Evolutionary conservation across 2,888 invertebrate species (phyloP), one percentile per base, ranked within the genome.

Genomic region (Neoaliturus tenellus): DNA sequence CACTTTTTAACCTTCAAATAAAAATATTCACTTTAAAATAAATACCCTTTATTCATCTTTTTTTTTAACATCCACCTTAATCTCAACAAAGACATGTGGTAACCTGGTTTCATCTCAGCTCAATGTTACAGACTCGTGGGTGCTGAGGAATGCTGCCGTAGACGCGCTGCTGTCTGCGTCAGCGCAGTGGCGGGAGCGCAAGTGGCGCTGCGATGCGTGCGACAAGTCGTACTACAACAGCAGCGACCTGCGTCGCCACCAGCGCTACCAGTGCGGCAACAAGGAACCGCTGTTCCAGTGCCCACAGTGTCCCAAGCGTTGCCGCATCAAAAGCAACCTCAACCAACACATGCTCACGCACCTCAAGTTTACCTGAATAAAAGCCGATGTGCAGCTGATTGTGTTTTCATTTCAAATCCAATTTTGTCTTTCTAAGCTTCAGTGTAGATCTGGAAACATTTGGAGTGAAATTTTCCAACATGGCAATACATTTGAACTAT

Each of bases 261-360:
- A 94, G 87, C 94, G 93, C 88, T 94, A 94, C 89, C 95, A 95
- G 90, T 88, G 88, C 71, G 87, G 88, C 14, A 58, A 55, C 14
- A 84, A 84, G 33, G 80, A 69, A 23, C 83, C 83, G 3, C 83
- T 80, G 44, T 83, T 83, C 80, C 83, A 83, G 25, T 82, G 82
- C 51, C 82, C 82, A n/a, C 31, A 82, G 44, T 80, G 83, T 20
- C 85, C 87, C 0, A 85, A 87, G 71, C 89, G 90, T 80, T 90
- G 91, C 80, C 91, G 91, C 85, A 91, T 91, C 85, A 91, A 89
- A 90, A 90, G 86, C 89, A 91, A 83, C 90, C 83, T 87, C 20
- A 87, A 87, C 51, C 85, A 85, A 67, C 87, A 87, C 73, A 80
- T 83, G 41, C 25, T 41, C 3, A 81, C 81, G 1, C 81, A 81